Conservation (phyloP, 1,140 invertebrate genomes). For the Rhynchophorus ferrugineus region DNA sequence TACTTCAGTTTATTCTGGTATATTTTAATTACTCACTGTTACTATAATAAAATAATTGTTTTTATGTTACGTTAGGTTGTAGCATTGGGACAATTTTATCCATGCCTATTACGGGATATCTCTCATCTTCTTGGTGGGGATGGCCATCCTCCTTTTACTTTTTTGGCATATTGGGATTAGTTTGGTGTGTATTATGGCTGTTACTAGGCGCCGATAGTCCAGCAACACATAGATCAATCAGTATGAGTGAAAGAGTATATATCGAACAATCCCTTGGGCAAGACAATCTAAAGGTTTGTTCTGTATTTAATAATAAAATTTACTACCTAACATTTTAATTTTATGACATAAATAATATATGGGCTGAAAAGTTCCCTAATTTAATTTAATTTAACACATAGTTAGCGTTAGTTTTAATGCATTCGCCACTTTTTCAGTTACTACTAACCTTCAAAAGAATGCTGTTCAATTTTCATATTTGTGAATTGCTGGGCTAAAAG, state of each 20-base stretch:
- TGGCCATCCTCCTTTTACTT: constrained; percentile 76
- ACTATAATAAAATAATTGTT: neutral
- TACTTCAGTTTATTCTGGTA: constrained; percentile 26
- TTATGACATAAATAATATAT: too few species aligned
- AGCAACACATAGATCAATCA: constrained; percentile 49
- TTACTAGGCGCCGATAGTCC: constrained; percentile 61
- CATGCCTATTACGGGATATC: constrained; percentile 58
- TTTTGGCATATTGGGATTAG: constrained; percentile 55
- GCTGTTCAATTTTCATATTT: too few species aligned
- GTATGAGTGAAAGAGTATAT: constrained; percentile 50
- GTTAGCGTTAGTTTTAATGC: too few species aligned
- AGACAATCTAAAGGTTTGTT: constrained; percentile 21
- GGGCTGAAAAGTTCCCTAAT: too few species aligned
- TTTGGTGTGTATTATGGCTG: constrained; percentile 56
- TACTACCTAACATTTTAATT: too few species aligned
- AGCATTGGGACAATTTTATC: constrained; percentile 66
- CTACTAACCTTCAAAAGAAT: too few species aligned
- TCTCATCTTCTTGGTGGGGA: constrained; percentile 56
- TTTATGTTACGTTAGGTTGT: constrained; percentile 42
- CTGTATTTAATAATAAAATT: too few species aligned
- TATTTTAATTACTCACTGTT: constrained; percentile 2
- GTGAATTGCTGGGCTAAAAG: too few species aligned
- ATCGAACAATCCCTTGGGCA: constrained; percentile 51
- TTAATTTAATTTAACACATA: too few species aligned
- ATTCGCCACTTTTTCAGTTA: too few species aligned